Evolutionary conservation across 2,888 invertebrate genomes (phyloP).

Genomic region (Lasioglossum morio): DNA sequence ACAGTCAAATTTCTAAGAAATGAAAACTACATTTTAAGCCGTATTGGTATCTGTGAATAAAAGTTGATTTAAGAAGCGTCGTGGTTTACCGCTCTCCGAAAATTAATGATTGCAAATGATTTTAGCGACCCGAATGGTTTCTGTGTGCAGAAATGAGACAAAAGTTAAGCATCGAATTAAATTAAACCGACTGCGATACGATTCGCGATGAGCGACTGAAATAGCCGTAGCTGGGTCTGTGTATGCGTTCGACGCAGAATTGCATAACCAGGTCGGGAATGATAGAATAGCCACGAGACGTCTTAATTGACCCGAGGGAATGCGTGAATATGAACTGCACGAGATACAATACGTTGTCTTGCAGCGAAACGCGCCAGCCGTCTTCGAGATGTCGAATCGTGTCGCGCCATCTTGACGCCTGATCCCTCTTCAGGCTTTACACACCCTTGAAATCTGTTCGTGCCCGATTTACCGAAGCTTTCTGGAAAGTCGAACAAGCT

Average conservation of each 20-base stretch:
- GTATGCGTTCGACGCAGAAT: slow-evolving; percentile 53
- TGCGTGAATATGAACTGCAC: slow-evolving; percentile 63
- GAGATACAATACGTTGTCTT: slow-evolving; percentile 61
- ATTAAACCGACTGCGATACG: not conserved
- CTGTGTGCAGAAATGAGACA: not conserved
- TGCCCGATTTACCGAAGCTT: not conserved
- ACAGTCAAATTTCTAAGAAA: too few relatives aligned
- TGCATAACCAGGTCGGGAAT: slow-evolving; percentile 69
- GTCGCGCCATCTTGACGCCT: slow-evolving; percentile 18
- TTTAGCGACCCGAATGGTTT: too few relatives aligned
- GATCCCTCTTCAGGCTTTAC: not conserved
- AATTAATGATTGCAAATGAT: not conserved
- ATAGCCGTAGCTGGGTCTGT: slow-evolving; percentile 28
- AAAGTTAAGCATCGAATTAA: not conserved
- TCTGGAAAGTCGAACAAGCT: not conserved
- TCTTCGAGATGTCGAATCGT: slow-evolving; percentile 57
- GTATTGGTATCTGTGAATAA: too few relatives aligned
- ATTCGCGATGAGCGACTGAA: slow-evolving; percentile 36
- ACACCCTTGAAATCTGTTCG: not conserved
- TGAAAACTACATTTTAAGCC: too few relatives aligned
- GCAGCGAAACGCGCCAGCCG: slow-evolving; percentile 30
- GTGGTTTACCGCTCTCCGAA: not conserved
- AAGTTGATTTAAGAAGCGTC: too few relatives aligned
- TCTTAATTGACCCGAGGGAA: slow-evolving; percentile 78
- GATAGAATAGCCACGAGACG: slow-evolving; percentile 74